Percentiles rank a stretch among this genome's conserved stretches.
Conservation (phyloP, 2,888 invertebrate genomes). For the Phengaris arion region DNA sequence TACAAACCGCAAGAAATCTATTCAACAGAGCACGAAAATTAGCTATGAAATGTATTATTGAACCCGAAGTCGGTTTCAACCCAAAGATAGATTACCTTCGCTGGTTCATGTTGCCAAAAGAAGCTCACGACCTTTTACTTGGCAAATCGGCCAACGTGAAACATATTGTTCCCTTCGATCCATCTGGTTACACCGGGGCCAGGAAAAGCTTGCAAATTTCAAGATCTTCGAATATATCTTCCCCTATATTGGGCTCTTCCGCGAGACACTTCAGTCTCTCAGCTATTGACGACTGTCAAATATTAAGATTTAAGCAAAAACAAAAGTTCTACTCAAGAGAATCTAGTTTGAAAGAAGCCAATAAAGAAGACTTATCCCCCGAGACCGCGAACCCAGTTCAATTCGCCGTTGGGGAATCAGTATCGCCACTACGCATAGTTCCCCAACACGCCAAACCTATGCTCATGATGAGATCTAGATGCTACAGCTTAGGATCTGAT, state of each 20-base stretch:
- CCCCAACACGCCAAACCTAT: conserved; percentile 55
- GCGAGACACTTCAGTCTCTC: conserved; percentile 85
- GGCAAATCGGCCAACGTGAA: conserved; percentile 88
- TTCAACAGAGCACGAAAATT: conserved; percentile 88
- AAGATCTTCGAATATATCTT: conserved; percentile 63
- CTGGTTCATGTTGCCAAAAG: conserved; percentile 94
- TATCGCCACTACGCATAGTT: conserved; percentile 66
- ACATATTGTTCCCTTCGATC: conserved; percentile 87
- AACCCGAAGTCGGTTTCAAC: conserved; percentile 86
- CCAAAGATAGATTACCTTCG: conserved; percentile 84
- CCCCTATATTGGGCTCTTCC: conserved; percentile 76
- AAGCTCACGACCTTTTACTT: conserved; percentile 87
- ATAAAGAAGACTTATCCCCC: conserved; percentile 53
- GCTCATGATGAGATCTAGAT: conserved; percentile 72
- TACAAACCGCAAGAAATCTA: conserved; percentile 88
- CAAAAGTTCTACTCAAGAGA: conserved; percentile 69
- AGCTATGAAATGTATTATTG: conserved; percentile 86
- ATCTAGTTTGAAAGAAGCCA: conserved; percentile 67
- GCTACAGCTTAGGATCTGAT: conserved; percentile 83
- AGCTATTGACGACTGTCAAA: conserved; percentile 80
- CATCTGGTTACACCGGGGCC: conserved; percentile 78
- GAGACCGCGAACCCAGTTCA: conserved; percentile 73
- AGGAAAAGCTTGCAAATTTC: conserved; percentile 65
- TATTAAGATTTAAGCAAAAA: conserved; percentile 69
- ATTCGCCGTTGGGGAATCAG: conserved; percentile 85